Conservation (phyloP, 1,140 invertebrate genomes). For the Caenorhabditis tropicalis region DNA sequence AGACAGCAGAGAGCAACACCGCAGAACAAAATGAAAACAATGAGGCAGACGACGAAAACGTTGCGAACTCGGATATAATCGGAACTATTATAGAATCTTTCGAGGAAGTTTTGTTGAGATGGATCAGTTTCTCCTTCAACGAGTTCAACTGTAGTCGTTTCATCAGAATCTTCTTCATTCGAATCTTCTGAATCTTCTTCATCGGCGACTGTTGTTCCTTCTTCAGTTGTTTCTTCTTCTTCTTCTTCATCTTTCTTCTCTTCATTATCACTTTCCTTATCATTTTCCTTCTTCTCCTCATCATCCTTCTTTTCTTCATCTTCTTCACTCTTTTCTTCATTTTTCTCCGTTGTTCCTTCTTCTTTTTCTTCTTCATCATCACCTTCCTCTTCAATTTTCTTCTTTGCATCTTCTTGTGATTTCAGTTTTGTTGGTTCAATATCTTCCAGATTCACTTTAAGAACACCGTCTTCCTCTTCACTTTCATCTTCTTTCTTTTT, state of each 20-base stretch:
- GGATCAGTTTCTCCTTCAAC: conserved; percentile 9
- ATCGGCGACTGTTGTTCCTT: background rate
- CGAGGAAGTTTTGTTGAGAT: conserved; percentile 5
- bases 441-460: conserved; percentile 29
- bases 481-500: background rate
- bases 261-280: background rate
- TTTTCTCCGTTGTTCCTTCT: background rate
- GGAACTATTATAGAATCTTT: background rate
- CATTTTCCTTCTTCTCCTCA: background rate
- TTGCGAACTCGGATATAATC: background rate
- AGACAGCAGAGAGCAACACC: background rate
- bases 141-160: background rate
- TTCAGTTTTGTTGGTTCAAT: conserved; percentile 29
- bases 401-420: conserved; percentile 25
- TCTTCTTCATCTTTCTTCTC: background rate
- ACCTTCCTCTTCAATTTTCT: background rate
- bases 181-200: background rate
- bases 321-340: background rate
- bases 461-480: conserved; percentile 31
- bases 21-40: background rate
- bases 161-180: background rate
- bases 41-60: background rate
- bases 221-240: background rate
- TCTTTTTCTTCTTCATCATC: conserved; percentile 25
- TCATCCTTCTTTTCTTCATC: conserved; percentile 17